phyloP scores from a whole-genome alignment of 2,888 invertebrate genomes.

The Dynastes tityus region DNA sequence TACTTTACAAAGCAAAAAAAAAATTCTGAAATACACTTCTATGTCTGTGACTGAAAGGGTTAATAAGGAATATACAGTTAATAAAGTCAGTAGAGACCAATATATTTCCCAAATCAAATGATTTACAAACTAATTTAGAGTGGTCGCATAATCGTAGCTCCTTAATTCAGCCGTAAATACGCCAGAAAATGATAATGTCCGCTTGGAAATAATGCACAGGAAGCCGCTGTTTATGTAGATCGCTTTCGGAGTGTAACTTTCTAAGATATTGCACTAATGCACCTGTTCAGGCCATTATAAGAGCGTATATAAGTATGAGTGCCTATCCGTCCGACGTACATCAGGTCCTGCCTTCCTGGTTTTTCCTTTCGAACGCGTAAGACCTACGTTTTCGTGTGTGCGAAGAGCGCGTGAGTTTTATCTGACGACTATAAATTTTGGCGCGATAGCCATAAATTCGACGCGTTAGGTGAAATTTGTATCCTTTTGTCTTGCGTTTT shows the following conservation, averaged over 20 bases:
- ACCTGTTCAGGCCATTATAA: conserved; percentile 43
- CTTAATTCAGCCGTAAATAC: conserved; percentile 41
- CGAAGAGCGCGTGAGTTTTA: conserved; percentile 31
- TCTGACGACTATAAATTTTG: conserved; percentile 45
- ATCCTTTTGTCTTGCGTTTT: conserved; percentile 40
- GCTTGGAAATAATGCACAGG: conserved; percentile 44
- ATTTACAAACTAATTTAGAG: too few species aligned
- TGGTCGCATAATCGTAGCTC: not conserved
- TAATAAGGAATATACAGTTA: too few species aligned
- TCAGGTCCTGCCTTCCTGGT: conserved; percentile 13
- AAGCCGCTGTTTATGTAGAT: conserved; percentile 45
- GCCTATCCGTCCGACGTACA: not conserved
- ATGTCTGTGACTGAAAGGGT: too few species aligned
- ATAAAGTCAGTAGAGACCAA: too few species aligned
- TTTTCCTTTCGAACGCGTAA: not conserved
- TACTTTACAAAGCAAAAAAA: too few species aligned
- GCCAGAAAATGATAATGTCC: conserved; percentile 33
- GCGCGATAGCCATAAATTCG: conserved; percentile 41
- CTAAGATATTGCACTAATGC: conserved; percentile 41
- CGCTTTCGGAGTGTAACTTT: conserved; percentile 36
- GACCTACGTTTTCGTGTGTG: not conserved
- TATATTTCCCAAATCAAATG: too few species aligned
- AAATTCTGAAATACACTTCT: too few species aligned
- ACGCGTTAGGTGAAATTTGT: conserved; percentile 45
- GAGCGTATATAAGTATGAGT: too few species aligned